Evolutionary conservation across 2,888 invertebrate species (phyloP).

Genomic region (Ichneumoninae sp.): DNA sequence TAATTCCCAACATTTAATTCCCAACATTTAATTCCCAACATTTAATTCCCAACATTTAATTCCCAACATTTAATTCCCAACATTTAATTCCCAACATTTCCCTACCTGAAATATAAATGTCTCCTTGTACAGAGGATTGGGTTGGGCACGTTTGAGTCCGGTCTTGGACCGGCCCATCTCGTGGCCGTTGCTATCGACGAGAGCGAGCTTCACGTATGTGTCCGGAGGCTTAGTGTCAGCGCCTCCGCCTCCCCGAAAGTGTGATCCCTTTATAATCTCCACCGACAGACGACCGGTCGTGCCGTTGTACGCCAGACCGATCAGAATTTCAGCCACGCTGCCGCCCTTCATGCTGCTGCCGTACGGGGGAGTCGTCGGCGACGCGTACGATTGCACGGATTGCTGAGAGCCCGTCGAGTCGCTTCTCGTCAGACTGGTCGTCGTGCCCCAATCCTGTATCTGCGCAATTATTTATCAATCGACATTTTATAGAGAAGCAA

Average conservation of each 20-base stretch:
- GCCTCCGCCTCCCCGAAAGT: slow-evolving; percentile 86
- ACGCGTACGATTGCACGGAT: slow-evolving; percentile 87
- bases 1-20: too few relatives aligned
- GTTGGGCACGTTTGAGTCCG: slow-evolving; percentile 95
- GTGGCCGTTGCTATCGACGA: slow-evolving; percentile 96
- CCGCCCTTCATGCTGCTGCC: slow-evolving; percentile 89
- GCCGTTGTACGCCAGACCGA: slow-evolving; percentile 96
- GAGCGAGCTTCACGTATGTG: slow-evolving; percentile 96
- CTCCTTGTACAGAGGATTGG: slow-evolving; percentile 98
- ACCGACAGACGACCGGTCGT: slow-evolving; percentile 97
- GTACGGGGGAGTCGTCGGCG: slow-evolving; percentile 81
- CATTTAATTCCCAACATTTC: too few relatives aligned
- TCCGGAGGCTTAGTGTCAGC: slow-evolving; percentile 90
- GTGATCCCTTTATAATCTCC: slow-evolving; percentile 93
- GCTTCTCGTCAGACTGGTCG: slow-evolving; percentile 90
- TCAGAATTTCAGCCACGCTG: slow-evolving; percentile 95
- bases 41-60: too few relatives aligned
- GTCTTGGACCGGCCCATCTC: slow-evolving; percentile 97
- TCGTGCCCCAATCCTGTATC: slow-evolving; percentile 79
- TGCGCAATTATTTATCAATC: slow-evolving; percentile 20
- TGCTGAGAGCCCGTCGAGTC: slow-evolving; percentile 98
- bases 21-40: too few relatives aligned
- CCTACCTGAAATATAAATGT: slow-evolving; percentile 97
- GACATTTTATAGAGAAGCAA: neutral
- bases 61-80: too few relatives aligned